Base-by-base conservation (phyloP, 2,113 vertebrate genomes). In the Tiliqua scincoides region DNA sequence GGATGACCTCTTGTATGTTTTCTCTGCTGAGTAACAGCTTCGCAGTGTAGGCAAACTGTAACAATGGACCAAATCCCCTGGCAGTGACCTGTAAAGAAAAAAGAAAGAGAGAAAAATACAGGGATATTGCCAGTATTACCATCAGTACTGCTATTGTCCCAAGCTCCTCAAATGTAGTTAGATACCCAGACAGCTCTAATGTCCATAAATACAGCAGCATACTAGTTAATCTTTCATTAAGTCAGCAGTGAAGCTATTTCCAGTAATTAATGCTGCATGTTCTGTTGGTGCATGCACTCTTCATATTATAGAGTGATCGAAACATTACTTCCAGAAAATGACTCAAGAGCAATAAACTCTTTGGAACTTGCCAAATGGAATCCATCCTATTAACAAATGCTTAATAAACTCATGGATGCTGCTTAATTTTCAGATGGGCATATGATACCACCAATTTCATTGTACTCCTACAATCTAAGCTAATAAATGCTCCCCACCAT, bases 11-110 rank as follows among this genome's bases (percentile, higher is more conserved):
- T 91, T 98, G 98, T 95, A 99, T 99, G 97, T 99, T 99, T 90
- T 99, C 99, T 96, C 98, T 98, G 97, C 98, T 99, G 96, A 99
- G 98, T 94, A 99, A 96, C 95, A 99, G 97, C 97, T 99, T 99
- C 95, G 99, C 98, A 83, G 98, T 99, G 97, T 99, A 99, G 97
- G 99, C 99, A 90, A 99, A 99, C 97, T 99, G 98, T 93, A 99
- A 95, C 98, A 99, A 98, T 76, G 99, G 98, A 94, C 98, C 98
- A 92, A 99, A 99, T 95, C 99, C 99, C 95, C 97, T 97, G 95
- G 98, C 98, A 84, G 98, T 99, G 98, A 99, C 98, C 99, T 99
- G 97, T 90, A 94, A 93, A 79, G 74, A 48, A 83, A 63, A 82
- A 82, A 90, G 94, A 84, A 5, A 91, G 89, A 96, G 94, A 93